Evolutionary conservation across 2,797 vertebrate species (phyloP), one percentile per base, ranked within the genome.

Genomic region (Argentina silus): DNA sequence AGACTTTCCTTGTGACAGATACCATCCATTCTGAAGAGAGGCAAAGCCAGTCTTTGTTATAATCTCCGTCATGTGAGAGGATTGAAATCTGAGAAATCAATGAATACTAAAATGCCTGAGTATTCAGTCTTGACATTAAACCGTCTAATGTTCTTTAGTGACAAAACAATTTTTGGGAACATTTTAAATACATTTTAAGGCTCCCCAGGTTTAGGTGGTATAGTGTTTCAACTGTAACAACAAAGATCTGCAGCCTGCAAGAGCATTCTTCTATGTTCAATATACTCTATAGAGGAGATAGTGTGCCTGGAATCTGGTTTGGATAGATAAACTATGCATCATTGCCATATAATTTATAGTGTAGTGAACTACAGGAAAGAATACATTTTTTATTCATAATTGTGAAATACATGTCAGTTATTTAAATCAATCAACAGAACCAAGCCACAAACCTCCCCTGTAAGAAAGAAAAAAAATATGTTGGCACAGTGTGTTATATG

Each of bases 1-100:
- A 85, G 87, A 87, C 78, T 85, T 89, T 88, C 70, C 76, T 75
- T 81, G 83, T 72, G 74, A 79, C 77, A 50, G 69, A 85, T 72
- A 70, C 79, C 43, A 66, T 86, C 79, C 70, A 51, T 78, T 67
- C 63, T 56, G 72, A 47, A 27, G 72, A 45, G 65, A 81, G 82
- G 65, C 53, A 57, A 79, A 83, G 84, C 88, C 83, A 85, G 15
- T 47, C 17, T 48, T 71, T 85, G 78, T 82, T 84, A 83, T 82
- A 88, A 36, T n/a, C n/a, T 85, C 73, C 77, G 70, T 73, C 74
- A 55, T 70, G 42, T 63, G 27, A 76, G 81, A 77, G 71, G 71
- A 69, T 72, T 76, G 74, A 74, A 83, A 82, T 77, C 77, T 76
- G 74, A 83, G 69, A 76, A 60, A 21, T 55, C 7, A 53, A 73